A percentile compares a stretch with the other conserved stretches of the same genome.
phyloP scores from a whole-genome alignment of 2,888 invertebrate species.

The Limenitis arthemis region DNA sequence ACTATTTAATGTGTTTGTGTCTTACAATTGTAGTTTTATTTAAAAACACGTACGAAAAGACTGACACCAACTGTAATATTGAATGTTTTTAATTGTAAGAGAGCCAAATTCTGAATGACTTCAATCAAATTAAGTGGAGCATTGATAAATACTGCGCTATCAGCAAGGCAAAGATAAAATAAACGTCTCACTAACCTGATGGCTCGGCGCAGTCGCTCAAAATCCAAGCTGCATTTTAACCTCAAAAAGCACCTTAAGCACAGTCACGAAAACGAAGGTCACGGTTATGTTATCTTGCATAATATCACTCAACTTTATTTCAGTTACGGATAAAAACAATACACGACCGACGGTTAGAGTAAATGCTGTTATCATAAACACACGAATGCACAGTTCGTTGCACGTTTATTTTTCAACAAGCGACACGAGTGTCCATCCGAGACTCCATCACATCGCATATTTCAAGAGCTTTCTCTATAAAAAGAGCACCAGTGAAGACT shows the following conservation, averaged over 20 bases:
- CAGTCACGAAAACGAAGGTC: constrained; percentile 66
- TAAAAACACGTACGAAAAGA: not conserved
- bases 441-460: constrained; percentile 55
- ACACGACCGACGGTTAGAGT: constrained; percentile 60
- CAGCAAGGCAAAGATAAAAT: constrained; percentile 51
- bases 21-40: constrained; percentile 4
- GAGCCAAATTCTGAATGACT: constrained; percentile 2
- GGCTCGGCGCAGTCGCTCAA: constrained; percentile 66
- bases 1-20: not conserved
- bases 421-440: constrained; percentile 50
- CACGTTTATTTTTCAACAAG: constrained; percentile 61
- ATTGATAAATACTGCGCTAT: constrained; percentile 50
- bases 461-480: constrained; percentile 45
- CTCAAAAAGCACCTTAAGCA: constrained; percentile 66
- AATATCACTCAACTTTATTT: constrained; percentile 57
- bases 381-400: constrained; percentile 67
- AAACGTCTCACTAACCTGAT: constrained; percentile 62
- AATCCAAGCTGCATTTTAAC: constrained; percentile 71
- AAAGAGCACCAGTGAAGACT: constrained; percentile 51
- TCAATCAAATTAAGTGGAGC: constrained; percentile 34
- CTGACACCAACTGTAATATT: not conserved
- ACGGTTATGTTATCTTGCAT: constrained; percentile 67
- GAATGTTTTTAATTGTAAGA: not conserved
- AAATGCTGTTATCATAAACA: constrained; percentile 69
- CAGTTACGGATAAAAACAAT: constrained; percentile 57